Evolutionary conservation across 2,797 vertebrate species (phyloP).

Genomic region (Rallus crepitans): DNA sequence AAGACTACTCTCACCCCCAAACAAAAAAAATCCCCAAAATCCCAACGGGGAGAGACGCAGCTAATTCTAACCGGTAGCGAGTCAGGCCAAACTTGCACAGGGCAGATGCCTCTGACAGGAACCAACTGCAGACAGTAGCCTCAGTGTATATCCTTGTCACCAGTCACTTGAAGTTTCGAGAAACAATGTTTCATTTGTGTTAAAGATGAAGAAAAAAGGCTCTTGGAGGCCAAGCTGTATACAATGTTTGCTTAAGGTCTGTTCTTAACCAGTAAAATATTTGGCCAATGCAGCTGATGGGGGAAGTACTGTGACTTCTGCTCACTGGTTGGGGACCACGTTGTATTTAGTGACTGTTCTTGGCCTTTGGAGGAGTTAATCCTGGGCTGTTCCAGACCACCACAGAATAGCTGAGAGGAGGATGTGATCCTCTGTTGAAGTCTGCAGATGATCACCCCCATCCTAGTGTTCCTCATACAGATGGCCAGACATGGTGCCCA

Average conservation of each 20-base stretch:
- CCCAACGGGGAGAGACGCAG: neutral
- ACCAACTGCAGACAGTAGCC: neutral
- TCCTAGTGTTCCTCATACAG: neutral
- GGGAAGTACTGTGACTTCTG: neutral
- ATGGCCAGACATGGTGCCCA: neutral
- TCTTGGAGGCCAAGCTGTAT: neutral
- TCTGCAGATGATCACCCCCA: neutral
- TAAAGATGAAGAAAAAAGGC: neutral
- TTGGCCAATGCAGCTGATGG: neutral
- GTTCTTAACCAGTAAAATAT: neutral
- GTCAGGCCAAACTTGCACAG: neutral
- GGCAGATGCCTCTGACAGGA: neutral
- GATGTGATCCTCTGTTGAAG: neutral
- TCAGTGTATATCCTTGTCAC: neutral
- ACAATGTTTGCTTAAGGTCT: neutral
- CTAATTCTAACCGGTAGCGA: neutral
- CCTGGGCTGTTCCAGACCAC: neutral
- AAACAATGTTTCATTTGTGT: neutral
- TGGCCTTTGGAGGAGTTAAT: neutral
- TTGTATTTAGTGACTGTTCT: neutral
- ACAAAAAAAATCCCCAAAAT: neutral
- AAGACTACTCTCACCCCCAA: neutral
- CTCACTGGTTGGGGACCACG: rapidly evolving
- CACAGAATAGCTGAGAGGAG: rapidly evolving
- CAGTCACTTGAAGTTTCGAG: neutral